phyloP scores from a whole-genome alignment of 2,888 invertebrate genomes.

The Magallana nippona region DNA sequence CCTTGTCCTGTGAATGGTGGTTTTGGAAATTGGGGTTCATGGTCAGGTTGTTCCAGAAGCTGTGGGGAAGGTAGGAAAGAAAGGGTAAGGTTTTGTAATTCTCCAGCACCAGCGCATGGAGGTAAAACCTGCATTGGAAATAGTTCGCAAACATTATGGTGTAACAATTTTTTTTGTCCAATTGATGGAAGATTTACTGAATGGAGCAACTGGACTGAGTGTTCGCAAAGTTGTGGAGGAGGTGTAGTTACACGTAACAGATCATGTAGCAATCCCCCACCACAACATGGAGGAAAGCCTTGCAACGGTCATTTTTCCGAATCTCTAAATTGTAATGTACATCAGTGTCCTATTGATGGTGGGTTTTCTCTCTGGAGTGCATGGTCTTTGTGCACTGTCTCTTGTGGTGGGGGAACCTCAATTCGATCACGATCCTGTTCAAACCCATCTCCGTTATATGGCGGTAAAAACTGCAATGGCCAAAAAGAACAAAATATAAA shows the following conservation, averaged over 20 bases:
- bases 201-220: conserved; percentile 9
- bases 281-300: conserved; percentile 19
- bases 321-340: conserved; percentile 8
- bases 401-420: conserved; percentile 19
- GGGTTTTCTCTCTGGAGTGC: conserved; percentile 6
- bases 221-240: conserved; percentile 16
- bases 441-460: conserved; percentile 22
- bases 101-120: neutral
- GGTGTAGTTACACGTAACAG: conserved; percentile 3
- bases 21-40: neutral
- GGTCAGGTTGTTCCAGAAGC: neutral
- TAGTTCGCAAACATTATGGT: neutral
- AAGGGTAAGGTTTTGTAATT: neutral
- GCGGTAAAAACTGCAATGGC: conserved; percentile 28
- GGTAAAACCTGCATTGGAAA: conserved; percentile 29
- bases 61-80: neutral
- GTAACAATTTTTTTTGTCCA: conserved; percentile 27
- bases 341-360: conserved; percentile 32
- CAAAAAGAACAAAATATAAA: neutral
- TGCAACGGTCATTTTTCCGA: conserved; percentile 25
- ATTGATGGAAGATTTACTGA: conserved; percentile 16
- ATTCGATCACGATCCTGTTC: conserved; percentile 14
- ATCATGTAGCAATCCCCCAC: conserved; percentile 24
- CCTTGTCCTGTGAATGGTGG: conserved; percentile 19
- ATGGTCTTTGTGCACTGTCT: conserved; percentile 6